Evolutionary conservation across 1,140 invertebrate species (phyloP).

Genomic region (Papilio polyxenes): DNA sequence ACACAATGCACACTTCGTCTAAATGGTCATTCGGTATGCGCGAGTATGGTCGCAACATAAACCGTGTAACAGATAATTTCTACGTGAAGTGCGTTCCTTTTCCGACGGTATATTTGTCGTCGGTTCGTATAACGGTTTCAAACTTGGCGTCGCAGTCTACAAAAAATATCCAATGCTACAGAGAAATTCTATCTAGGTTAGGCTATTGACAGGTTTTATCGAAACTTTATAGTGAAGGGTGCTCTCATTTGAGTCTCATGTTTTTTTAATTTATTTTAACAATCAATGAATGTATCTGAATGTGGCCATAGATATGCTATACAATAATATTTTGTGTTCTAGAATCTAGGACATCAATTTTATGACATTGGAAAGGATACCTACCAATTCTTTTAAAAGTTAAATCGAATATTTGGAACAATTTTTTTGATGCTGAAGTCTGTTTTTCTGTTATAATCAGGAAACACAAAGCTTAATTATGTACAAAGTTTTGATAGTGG

Average conservation of each 20-base stretch:
- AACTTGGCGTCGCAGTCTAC: conserved; percentile 39
- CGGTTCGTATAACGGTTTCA: conserved; percentile 61
- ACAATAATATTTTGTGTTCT: too few species aligned
- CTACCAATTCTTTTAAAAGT: too few species aligned
- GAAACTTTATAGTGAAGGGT: conserved; percentile 2
- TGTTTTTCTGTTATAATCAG: too few species aligned
- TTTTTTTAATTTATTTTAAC: not conserved
- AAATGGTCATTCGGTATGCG: conserved; percentile 41
- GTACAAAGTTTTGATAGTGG: too few species aligned
- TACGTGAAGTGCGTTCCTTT: conserved; percentile 53
- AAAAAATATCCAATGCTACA: conserved; percentile 31
- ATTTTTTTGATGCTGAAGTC: too few species aligned
- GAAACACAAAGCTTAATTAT: too few species aligned
- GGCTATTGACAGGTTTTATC: conserved; percentile 18
- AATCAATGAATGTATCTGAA: not conserved
- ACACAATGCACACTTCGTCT: conserved; percentile 33
- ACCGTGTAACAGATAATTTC: conserved; percentile 41
- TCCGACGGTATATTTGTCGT: conserved; percentile 44
- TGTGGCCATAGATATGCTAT: not conserved
- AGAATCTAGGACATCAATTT: too few species aligned
- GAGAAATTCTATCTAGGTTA: conserved; percentile 21
- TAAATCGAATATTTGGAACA: too few species aligned
- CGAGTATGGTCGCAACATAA: conserved; percentile 35
- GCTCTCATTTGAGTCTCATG: not conserved
- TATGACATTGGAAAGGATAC: too few species aligned